Conservation (phyloP, 2,113 vertebrate species). For the Talpa occidentalis region DNA sequence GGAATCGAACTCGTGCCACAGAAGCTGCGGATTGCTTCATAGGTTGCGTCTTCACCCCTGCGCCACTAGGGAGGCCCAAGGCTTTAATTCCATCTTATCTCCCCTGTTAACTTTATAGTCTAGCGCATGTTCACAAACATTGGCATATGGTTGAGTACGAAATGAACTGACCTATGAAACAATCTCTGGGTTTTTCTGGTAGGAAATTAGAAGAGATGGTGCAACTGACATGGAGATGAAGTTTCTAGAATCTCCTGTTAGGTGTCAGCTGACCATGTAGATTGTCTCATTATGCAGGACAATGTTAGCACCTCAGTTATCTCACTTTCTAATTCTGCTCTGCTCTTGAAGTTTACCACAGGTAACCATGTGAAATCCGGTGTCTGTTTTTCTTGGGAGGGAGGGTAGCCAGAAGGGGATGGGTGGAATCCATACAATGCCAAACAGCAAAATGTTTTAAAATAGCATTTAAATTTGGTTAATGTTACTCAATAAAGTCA, state of each 20-base stretch:
- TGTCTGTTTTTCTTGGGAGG: background rate
- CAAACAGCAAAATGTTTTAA: slow-evolving; percentile 24
- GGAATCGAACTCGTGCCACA: too few species aligned
- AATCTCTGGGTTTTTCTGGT: background rate
- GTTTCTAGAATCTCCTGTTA: background rate
- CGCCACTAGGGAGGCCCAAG: too few species aligned
- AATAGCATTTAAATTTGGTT: slow-evolving; percentile 36
- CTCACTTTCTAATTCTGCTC: background rate
- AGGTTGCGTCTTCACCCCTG: too few species aligned
- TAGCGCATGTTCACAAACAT: background rate
- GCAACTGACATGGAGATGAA: background rate
- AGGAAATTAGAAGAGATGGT: background rate
- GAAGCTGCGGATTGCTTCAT: too few species aligned
- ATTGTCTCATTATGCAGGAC: background rate
- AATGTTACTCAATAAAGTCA: slow-evolving; percentile 27
- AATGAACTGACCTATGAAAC: background rate
- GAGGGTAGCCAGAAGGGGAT: background rate
- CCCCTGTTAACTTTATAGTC: background rate
- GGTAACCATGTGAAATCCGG: background rate
- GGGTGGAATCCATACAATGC: background rate
- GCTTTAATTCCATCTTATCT: background rate
- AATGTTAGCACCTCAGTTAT: background rate
- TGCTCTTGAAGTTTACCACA: background rate
- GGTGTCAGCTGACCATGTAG: background rate
- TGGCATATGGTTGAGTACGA: background rate